phyloP scores from a whole-genome alignment of 2,888 invertebrate species.

The Hemaris fuciformis region DNA sequence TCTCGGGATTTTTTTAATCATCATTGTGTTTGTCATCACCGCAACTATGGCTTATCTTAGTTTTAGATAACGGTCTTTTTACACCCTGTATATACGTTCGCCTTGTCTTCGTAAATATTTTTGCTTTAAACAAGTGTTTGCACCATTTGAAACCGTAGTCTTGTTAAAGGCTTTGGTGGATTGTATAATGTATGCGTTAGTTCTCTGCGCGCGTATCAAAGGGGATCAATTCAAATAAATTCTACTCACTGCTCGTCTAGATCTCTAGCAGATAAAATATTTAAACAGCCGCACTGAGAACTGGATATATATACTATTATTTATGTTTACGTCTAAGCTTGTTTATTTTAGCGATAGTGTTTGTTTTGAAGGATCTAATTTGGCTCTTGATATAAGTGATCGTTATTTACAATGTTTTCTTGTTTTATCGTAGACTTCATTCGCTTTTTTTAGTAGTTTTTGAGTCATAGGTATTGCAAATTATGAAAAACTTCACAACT shows the following conservation, averaged over 20 bases:
- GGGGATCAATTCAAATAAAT: slow-evolving; percentile 4
- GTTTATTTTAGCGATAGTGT: background rate
- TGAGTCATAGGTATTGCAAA: no score
- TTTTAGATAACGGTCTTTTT: no score
- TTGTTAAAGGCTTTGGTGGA: slow-evolving; percentile 18
- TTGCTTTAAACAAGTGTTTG: background rate
- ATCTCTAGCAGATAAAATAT: slow-evolving; percentile 1
- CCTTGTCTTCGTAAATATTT: no score
- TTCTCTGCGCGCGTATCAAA: background rate
- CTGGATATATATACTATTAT: background rate
- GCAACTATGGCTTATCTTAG: no score
- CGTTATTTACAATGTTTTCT: no score
- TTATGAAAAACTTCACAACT: no score
- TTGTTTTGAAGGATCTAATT: background rate
- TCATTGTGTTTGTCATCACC: no score
- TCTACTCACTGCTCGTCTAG: background rate
- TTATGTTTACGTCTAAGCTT: background rate
- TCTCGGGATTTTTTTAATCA: no score
- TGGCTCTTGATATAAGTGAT: background rate
- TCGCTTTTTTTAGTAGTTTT: no score
- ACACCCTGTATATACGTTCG: no score
- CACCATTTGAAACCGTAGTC: background rate
- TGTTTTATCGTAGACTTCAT: no score
- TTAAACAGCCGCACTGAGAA: background rate
- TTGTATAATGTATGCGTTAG: slow-evolving; percentile 8